Evolutionary conservation across 2,797 vertebrate species (phyloP), one percentile per base, ranked within the genome.

Genomic region (Eurystomus glaucurus): DNA sequence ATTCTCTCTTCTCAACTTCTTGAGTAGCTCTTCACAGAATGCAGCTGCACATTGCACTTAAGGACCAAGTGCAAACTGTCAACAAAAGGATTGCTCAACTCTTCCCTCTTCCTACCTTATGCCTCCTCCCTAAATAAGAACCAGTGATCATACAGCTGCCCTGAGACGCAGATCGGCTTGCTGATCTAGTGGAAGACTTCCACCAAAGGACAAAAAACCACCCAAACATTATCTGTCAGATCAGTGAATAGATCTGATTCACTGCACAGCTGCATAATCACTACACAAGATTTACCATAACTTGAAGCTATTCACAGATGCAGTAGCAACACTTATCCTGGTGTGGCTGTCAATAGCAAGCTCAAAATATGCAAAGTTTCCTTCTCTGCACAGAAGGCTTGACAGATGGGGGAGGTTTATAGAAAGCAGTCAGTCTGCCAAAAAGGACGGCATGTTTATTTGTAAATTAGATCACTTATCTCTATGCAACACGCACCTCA

Each of bases 331-430:
- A 78, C 80, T 96, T 85, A 66, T 85, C 78, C 57, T 61, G 71
- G 71, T 83, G 41, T 51, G 78, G 81, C 75, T 94, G 71, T 50
- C 71, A 77, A 75, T 1, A 91, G 52, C 2, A 3, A 90, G 75
- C 87, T 95, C 79, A 85, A 88, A 87, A 93, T 75, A 80, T 77
- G 89, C 87, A 79, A 85, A 60, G 78, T 69, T 95, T 80, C 65
- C 85, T 85, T 64, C 85, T 75, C 72, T 88, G 89, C 82, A 93
- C 91, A 95, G 92, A 95, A 78, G 77, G 84, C 51, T 76, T 91
- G 75, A 95, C 85, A 94, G 95, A 94, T 71, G 74, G 85, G 80
- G 28, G 65, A 93, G 51, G 35, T 84, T 91, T 82, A 52, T 5
- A 70, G 62, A 64, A 92, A 70, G 93, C 89, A 92, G 64, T 28